These are phyloP conservation scores for Drosophila lacteicornis DNA, from an alignment of 1,140 invertebrate species.

Conservation along the genomic window DNA sequence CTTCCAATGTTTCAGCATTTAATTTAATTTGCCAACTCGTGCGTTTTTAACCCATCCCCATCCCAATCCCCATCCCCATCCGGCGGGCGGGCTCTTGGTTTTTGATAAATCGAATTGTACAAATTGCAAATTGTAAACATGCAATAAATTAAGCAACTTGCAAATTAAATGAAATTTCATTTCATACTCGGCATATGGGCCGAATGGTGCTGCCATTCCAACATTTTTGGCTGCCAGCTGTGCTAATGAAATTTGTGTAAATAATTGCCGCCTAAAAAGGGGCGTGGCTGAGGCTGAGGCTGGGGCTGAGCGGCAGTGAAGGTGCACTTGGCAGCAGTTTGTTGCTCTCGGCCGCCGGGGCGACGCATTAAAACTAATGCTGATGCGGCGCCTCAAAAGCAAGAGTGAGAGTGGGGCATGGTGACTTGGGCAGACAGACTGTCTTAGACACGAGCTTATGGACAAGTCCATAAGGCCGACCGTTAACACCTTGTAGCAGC, in stretches of 20 bases:
- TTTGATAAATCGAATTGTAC: slow-evolving; percentile 76
- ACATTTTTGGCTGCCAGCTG: slow-evolving; percentile 55
- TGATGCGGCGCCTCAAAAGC: slow-evolving; percentile 62
- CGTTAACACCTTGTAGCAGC: slow-evolving; percentile 81
- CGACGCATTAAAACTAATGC: slow-evolving; percentile 80
- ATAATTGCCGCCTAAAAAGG: slow-evolving; percentile 66
- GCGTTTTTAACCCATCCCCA: slow-evolving; percentile 22
- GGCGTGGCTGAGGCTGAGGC: slow-evolving; percentile 19
- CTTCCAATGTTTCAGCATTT: slow-evolving; percentile 60
- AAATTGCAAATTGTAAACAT: slow-evolving; percentile 81
- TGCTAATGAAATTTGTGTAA: slow-evolving; percentile 80
- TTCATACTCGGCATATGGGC: slow-evolving; percentile 39
- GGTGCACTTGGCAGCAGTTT: slow-evolving; percentile 63
- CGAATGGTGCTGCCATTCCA: slow-evolving; percentile 43
- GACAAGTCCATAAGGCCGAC: slow-evolving; percentile 80
- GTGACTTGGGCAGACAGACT: slow-evolving; percentile 45
- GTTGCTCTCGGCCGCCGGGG: slow-evolving; percentile 53
- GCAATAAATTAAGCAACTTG: slow-evolving; percentile 80
- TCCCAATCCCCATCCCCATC: neutral
- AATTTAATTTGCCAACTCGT: slow-evolving; percentile 78
- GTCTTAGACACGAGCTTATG: slow-evolving; percentile 76
- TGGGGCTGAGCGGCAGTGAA: neutral
- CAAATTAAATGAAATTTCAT: slow-evolving; percentile 78
- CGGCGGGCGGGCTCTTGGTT: neutral
- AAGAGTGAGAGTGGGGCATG: neutral